These are phyloP conservation scores for Calcarius lapponicus DNA, from an alignment of 2,797 vertebrate genomes.

Conservation along the genomic window DNA sequence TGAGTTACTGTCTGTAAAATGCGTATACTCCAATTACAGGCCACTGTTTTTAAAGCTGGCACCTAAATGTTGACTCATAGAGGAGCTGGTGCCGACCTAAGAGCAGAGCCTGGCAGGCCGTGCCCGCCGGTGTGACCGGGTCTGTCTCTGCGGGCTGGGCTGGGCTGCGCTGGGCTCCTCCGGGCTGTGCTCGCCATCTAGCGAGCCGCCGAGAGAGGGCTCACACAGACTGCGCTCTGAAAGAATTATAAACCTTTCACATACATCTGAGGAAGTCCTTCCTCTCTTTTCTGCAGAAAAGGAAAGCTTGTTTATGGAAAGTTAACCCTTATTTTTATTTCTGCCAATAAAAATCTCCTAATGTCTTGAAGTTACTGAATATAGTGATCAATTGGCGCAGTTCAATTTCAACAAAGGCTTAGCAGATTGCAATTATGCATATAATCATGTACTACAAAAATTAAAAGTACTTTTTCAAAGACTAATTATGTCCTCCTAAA, in stretches of 20 bases:
- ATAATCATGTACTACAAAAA: background rate
- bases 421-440: background rate
- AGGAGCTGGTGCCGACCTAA: background rate
- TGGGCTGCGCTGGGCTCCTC: background rate
- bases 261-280: background rate
- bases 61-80: background rate
- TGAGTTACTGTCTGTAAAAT: background rate
- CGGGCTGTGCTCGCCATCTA: conserved; percentile 51
- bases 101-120: background rate
- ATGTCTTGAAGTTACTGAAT: background rate
- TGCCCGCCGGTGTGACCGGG: accelerated
- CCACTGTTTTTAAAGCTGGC: background rate
- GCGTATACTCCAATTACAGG: background rate
- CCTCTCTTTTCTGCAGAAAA: background rate
- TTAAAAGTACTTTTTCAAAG: background rate
- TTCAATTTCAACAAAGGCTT: background rate
- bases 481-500: background rate
- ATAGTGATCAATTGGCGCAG: background rate
- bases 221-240: accelerated
- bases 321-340: background rate
- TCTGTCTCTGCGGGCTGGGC: background rate
- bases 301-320: background rate
- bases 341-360: background rate
- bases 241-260: background rate
- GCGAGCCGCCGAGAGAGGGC: background rate